Base-by-base conservation (phyloP, 2,113 vertebrate genomes). In the Mugil cephalus region DNA sequence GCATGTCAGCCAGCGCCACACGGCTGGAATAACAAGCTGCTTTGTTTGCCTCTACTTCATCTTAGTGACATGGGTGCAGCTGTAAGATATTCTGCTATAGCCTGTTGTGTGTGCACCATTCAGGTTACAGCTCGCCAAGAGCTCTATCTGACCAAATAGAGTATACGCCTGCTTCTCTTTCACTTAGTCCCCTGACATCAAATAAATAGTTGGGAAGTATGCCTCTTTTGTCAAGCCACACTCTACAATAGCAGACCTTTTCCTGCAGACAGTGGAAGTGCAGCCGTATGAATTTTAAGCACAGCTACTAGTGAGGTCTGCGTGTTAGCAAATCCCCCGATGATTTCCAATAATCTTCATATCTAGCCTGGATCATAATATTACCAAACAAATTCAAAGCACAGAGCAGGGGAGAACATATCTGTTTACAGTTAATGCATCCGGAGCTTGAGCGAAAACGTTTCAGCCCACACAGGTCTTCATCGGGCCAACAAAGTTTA, bases 131-230 rank as follows among this genome's bases (percentile, higher is more conserved):
- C 70, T 67, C 34, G 10, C 67, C 80, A 46, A 43, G 66, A 62
- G 80, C 77, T 58, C 74, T 19, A 51, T 71, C 61, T 74, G 74
- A 69, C 79, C 85, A 84, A 86, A 90, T 64, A 77, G 72, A 90
- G 70, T 40, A 34, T 38, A 34, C 0, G 14, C 19, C 77, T 74
- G 71, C 45, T 55, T 76, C 66, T 68, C 40, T 68, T 80, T 70
- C 72, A 53, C 24, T 55, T 30, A 38, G 47, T 48, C 35, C 45
- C 43, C 55, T 40, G 18, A 80, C 46, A 62, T 60, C 8, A 40
- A 68, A 77, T 81, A 82, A 76, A 87, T 66, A 61, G 77, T 79
- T 75, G 50, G 69, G 52, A 69, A 34, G 45, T 34, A 14, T 15
- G 53, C 34, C 62, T 71, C 46, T 53, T 80, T 74, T 59, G 48